phyloP scores from a whole-genome alignment of 1,140 invertebrate species.

The Achroia grisella region DNA sequence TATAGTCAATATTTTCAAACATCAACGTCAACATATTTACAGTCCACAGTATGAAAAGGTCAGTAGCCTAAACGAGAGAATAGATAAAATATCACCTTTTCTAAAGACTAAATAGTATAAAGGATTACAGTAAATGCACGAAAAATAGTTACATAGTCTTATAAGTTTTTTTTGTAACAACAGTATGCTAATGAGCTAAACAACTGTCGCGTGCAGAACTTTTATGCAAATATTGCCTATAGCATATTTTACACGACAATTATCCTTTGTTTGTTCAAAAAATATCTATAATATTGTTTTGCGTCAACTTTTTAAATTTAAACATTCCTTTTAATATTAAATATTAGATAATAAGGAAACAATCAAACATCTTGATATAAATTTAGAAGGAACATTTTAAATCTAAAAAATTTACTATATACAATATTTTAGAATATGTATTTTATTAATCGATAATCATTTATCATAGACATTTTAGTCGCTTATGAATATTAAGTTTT shows the following conservation, averaged over 20 bases:
- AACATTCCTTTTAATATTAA: too few relatives aligned
- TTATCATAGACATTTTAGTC: too few relatives aligned
- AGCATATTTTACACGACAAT: background rate
- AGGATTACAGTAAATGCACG: constrained; percentile 71
- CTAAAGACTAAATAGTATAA: constrained; percentile 64
- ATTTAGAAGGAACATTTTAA: too few relatives aligned
- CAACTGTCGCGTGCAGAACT: constrained; percentile 40
- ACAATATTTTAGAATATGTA: too few relatives aligned
- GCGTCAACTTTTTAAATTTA: too few relatives aligned
- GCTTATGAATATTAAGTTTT: too few relatives aligned
- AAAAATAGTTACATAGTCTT: constrained; percentile 69
- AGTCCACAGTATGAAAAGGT: constrained; percentile 47
- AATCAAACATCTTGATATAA: too few relatives aligned
- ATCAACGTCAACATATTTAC: constrained; percentile 60
- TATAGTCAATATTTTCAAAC: constrained; percentile 47
- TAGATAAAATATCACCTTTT: constrained; percentile 65
- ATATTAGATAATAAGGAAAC: too few relatives aligned
- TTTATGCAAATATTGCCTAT: constrained; percentile 6
- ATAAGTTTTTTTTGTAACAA: constrained; percentile 43
- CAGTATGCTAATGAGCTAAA: constrained; percentile 48
- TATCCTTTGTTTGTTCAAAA: too few relatives aligned
- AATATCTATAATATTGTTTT: too few relatives aligned
- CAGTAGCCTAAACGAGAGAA: constrained; percentile 43
- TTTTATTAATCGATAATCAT: too few relatives aligned
- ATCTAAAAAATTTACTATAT: too few relatives aligned